Base-by-base conservation (phyloP, 2,888 invertebrate genomes). In the Nephrotoma guestfalica region DNA sequence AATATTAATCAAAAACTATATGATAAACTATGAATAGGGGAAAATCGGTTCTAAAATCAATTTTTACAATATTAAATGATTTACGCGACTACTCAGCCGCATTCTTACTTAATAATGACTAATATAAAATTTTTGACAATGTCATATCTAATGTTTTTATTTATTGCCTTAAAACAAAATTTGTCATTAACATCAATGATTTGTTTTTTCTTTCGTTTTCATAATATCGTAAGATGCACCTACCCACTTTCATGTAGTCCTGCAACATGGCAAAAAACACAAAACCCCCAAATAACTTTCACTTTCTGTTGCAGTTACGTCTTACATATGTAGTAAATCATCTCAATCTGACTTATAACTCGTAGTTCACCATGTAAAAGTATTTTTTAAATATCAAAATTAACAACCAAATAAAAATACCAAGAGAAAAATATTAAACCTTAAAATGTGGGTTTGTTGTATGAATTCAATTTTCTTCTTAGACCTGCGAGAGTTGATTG, bases 361-460 rank as follows among this genome's bases (percentile, higher is more conserved):
- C 30, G 71, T 6, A 18, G 57, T 57, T 6, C 15, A 57, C 6
- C 11, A 13, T 18, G 11, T 30, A 13, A 30, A 30, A 30, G 18
- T 30, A 9, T 71, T 71, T 71, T 71, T 71, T 71, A 71, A 71
- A 71, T 71, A 71, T 71, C 71, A 71, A 71, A 71, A 71, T 71
- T 71, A 71, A 71, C 71, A 71, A 71, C 71, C 71, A 71, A 71
- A 71, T 71, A 84, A 42, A 84, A 84, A 84, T 42, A 15, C 42
- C 42, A 84, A 84, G 7, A 41, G 7, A 83, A 40, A 84, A 3
- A 83, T 11, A 83, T 41, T 13, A 84, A 84, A 84, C 41, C n/a
- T 84, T 84, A 84, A 84, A 84, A 84, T 84, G 84, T 84, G 84
- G 84, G 84, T 84, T 84, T 84, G 15, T 84, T 41, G 84, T 84